Percentiles rank a stretch among this genome's conserved stretches.
Conservation (phyloP, 2,113 vertebrate genomes). For the Canis aureus region DNA sequence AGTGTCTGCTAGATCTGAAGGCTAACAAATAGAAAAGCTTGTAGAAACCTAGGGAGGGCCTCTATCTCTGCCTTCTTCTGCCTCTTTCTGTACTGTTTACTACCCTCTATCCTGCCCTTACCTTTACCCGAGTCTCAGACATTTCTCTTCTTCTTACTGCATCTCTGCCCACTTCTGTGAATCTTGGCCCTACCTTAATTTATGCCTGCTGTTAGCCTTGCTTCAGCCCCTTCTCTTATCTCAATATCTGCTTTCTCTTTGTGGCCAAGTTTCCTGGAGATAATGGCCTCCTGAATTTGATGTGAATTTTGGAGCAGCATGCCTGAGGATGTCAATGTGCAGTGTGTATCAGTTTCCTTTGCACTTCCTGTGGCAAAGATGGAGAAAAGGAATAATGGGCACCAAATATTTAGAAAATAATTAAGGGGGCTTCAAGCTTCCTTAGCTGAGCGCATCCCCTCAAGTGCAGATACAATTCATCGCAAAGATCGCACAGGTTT, state of each 20-base stretch:
- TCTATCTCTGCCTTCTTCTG: background rate
- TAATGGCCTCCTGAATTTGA: background rate
- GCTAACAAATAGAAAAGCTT: background rate
- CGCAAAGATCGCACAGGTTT: background rate
- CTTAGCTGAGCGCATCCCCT: background rate
- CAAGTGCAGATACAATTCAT: background rate
- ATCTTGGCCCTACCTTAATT: background rate
- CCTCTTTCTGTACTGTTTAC: background rate
- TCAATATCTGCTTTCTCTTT: background rate
- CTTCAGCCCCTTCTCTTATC: background rate
- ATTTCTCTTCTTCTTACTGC: background rate
- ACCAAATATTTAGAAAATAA: background rate
- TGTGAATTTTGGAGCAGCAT: background rate
- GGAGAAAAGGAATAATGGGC: background rate
- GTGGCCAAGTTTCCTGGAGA: background rate
- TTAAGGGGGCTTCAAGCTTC: background rate
- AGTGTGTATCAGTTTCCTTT: background rate
- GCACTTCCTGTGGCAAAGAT: background rate
- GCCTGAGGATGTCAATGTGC: background rate
- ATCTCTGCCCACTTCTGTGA: background rate
- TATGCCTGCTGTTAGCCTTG: background rate
- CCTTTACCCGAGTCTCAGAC: background rate
- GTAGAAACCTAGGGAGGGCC: background rate
- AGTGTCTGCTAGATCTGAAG: background rate
- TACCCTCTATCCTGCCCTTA: background rate